phyloP scores from a whole-genome alignment of 2,888 invertebrate species.

The Ophion costatus region DNA sequence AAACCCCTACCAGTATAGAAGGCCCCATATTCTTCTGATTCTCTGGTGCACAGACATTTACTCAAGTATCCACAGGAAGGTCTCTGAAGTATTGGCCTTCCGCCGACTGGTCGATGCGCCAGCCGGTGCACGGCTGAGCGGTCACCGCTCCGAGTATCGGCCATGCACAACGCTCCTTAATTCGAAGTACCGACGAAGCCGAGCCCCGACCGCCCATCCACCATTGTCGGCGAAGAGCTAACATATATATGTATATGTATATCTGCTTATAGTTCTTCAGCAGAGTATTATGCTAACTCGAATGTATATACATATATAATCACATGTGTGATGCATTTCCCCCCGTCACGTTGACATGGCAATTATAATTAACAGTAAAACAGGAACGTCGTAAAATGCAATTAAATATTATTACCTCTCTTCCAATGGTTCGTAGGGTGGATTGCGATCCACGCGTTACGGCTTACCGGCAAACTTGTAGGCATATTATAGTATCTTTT shows the following conservation, averaged over 20 bases:
- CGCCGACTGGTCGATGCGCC: too few relatives aligned
- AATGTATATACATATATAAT: background rate
- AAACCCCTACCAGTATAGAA: too few relatives aligned
- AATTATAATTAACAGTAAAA: slow-evolving; percentile 82
- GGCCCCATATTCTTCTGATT: too few relatives aligned
- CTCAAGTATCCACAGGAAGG: too few relatives aligned
- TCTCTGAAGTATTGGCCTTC: too few relatives aligned
- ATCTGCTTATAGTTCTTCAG: slow-evolving; percentile 62
- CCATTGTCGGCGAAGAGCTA: too few relatives aligned
- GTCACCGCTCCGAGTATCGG: too few relatives aligned
- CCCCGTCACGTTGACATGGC: slow-evolving; percentile 73
- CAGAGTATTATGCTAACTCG: slow-evolving; percentile 59
- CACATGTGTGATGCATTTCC: slow-evolving; percentile 1
- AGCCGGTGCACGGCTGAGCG: too few relatives aligned
- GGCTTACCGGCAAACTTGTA: slow-evolving; percentile 43
- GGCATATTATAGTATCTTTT: slow-evolving; percentile 54
- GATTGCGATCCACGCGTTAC: slow-evolving; percentile 67
- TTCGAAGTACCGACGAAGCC: too few relatives aligned
- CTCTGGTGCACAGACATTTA: too few relatives aligned
- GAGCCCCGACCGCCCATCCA: too few relatives aligned
- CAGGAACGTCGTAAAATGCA: slow-evolving; percentile 82
- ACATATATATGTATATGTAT: slow-evolving; percentile 20
- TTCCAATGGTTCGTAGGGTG: slow-evolving; percentile 78
- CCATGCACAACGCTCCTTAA: too few relatives aligned
- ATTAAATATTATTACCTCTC: slow-evolving; percentile 83